Conservation (phyloP, 2,113 vertebrate species). For the Sebastes fasciatus region DNA sequence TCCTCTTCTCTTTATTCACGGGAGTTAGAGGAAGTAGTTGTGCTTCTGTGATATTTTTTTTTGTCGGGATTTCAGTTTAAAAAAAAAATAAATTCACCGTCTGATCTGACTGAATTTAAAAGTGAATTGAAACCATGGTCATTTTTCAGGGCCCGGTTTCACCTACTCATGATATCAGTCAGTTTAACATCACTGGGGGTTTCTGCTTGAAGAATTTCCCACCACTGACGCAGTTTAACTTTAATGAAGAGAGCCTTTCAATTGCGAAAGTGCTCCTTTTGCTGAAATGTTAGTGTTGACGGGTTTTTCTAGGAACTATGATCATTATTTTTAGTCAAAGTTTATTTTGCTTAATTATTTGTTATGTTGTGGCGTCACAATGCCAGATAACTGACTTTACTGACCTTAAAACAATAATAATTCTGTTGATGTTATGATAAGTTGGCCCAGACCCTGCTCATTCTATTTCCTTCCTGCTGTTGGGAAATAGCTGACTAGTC, state of each 20-base stretch:
- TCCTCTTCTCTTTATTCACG: not conserved
- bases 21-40: constrained; percentile 9
- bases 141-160: not conserved
- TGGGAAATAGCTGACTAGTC: not conserved
- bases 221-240: not conserved
- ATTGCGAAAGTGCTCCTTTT: not conserved
- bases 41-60: not conserved
- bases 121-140: constrained; percentile 19
- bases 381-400: not conserved
- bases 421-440: not conserved
- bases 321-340: not conserved
- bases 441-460: not conserved
- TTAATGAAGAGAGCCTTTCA: not conserved
- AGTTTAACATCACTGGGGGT: not conserved
- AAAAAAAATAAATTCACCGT: not conserved
- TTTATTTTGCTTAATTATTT: not conserved
- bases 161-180: not conserved
- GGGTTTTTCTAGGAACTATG: not conserved
- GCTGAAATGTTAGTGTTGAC: not conserved
- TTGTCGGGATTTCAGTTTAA: not conserved
- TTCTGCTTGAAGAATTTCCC: constrained; percentile 21
- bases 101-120: not conserved
- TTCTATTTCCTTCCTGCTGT: not conserved
- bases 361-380: not conserved
- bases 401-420: not conserved